Evolutionary conservation across 2,113 vertebrate species (phyloP), one percentile per base, ranked within the genome.

Genomic region (Halichoerus grypus): DNA sequence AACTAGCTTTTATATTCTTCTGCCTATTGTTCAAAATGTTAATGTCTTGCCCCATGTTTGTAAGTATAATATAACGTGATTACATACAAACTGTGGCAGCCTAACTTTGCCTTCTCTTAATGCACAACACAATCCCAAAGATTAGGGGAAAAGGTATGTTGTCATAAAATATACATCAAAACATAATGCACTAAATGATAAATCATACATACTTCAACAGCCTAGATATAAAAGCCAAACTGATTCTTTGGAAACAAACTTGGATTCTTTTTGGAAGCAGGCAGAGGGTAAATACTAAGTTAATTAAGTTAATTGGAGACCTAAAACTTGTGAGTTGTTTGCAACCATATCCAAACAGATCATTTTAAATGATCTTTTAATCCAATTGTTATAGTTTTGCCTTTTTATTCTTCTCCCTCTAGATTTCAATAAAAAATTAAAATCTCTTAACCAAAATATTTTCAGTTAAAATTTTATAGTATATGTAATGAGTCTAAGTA

Each of bases 251-350:
- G 77, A 91, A 97, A 67, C 24, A 95, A 24, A 14, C 80, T 87
- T 91, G 65, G n/a, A 65, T 80, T 97, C 39, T 89, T 96, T 95
- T 91, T 88, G 85, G 59, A 87, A 94, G n/a, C n/a, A 95, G 49
- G 15, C 53, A 93, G 33, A 95, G 39, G 80, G 91, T 61, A 97
- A 96, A 92, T 88, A 57, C 90, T 95, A 83, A 63, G 36, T 77
- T 92, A 86, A 76, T 92, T 96, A 96, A 83, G 92, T 92, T 88
- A 88, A 87, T 96, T 93, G 36, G n/a, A 96, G 19, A 76, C 9
- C 82, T 86, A 88, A 81, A 95, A 65, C 31, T 82, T 87, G 49
- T 84, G 59, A 95, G 89, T 55, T 95, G 19, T 94, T 94, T 96
- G 53, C 59, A 94, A 18, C 36, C 59, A 63, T 82, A 94, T 92